These are phyloP conservation scores for Apis cerana DNA, from an alignment of 1,140 invertebrate genomes.

Conservation along the genomic window DNA sequence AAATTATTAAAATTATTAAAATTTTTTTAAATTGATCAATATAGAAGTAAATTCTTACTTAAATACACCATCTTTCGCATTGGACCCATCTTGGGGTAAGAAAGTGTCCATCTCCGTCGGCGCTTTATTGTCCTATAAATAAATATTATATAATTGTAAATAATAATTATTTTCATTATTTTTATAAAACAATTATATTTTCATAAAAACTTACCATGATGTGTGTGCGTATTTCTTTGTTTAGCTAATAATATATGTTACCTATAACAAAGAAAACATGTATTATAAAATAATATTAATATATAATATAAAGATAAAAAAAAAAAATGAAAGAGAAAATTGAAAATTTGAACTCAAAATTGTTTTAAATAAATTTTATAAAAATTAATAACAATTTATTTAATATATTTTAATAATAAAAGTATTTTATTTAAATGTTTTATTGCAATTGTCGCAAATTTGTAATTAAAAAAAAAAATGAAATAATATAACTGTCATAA, in stretches of 20 bases:
- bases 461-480: background rate
- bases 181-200: background rate
- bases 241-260: conserved; percentile 2
- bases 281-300: background rate
- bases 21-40: background rate
- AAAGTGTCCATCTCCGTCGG: conserved; percentile 85
- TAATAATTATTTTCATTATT: background rate
- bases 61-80: conserved; percentile 76
- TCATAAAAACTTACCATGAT: conserved; percentile 23
- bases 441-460: background rate
- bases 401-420: no score
- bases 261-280: conserved; percentile 3
- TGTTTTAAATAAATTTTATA: no score
- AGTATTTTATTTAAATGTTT: background rate
- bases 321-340: no score
- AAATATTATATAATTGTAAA: background rate
- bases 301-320: background rate
- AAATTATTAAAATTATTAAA: no score
- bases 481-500: no score
- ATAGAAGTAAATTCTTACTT: conserved; percentile 67
- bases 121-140: conserved; percentile 64
- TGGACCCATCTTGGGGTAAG: conserved; percentile 83
- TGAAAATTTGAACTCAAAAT: no score
- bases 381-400: no score
- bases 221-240: background rate